A percentile compares a stretch with the other conserved stretches of the same genome.
Evolutionary conservation across 2,113 vertebrate species (phyloP).

Genomic region (Platichthys stellatus): DNA sequence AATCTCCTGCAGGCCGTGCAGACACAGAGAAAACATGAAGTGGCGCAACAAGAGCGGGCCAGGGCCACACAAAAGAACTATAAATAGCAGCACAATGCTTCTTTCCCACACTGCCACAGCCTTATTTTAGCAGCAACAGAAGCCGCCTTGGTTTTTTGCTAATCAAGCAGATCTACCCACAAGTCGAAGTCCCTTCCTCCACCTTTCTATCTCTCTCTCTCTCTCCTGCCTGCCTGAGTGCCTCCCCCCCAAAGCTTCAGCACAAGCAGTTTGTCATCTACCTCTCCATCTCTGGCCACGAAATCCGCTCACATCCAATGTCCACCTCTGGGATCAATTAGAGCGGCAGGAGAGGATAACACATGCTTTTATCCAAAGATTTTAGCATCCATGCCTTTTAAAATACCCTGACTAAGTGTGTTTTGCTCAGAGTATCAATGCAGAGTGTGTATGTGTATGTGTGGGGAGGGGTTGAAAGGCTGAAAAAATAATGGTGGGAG

Average conservation of each 20-base stretch:
- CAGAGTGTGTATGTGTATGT: background rate
- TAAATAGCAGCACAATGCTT: conserved; percentile 60
- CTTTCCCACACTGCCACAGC: conserved; percentile 30
- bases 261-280: background rate
- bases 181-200: background rate
- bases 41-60: conserved; percentile 12
- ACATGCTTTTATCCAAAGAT: conserved; percentile 17
- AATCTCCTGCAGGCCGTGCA: conserved; percentile 87
- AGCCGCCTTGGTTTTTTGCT: conserved; percentile 49
- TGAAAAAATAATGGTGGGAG: background rate
- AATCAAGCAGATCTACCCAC: conserved; percentile 54
- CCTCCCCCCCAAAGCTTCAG: background rate
- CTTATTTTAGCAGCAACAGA: conserved; percentile 55
- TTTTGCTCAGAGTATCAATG: background rate
- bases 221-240: background rate
- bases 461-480: too few relatives aligned
- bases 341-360: conserved; percentile 20
- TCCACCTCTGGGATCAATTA: conserved; percentile 64
- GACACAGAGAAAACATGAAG: conserved; percentile 37
- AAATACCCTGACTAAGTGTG: conserved; percentile 38
- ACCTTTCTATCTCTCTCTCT: background rate
- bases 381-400: conserved; percentile 2
- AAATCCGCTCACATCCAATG: conserved; percentile 20
- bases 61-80: conserved; percentile 38
- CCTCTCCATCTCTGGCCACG: background rate